Conservation (phyloP, 2,797 vertebrate species). For the Tinamus major region DNA sequence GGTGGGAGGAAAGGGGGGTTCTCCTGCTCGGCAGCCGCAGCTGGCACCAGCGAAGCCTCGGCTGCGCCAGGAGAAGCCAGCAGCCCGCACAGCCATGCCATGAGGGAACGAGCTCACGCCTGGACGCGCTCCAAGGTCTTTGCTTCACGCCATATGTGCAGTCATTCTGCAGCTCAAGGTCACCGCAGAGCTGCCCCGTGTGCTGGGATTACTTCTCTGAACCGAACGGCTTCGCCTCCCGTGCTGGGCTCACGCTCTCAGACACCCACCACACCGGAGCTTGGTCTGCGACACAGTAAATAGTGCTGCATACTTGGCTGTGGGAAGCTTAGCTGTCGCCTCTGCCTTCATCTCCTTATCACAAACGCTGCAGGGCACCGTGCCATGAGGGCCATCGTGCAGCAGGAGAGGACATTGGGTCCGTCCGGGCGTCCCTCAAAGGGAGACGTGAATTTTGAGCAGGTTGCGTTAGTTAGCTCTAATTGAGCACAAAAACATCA, state of each 20-base stretch:
- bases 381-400: not conserved
- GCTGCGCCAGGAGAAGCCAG: slow-evolving; percentile 23
- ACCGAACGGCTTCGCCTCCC: not conserved
- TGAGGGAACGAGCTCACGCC: not conserved
- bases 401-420: not conserved
- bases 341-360: not conserved
- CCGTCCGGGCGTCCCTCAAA: not conserved
- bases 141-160: slow-evolving; percentile 8
- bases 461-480: slow-evolving; percentile 18
- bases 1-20: not conserved
- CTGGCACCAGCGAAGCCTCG: slow-evolving; percentile 29
- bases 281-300: not conserved
- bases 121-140: slow-evolving; percentile 39
- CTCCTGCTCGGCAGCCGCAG: slow-evolving; percentile 59
- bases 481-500: slow-evolving; percentile 63
- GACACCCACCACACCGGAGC: not conserved
- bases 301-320: not conserved
- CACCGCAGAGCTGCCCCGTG: accelerated
- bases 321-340: accelerated
- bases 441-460: slow-evolving; percentile 25
- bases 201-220: not conserved
- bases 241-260: not conserved
- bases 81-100: not conserved
- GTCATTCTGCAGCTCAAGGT: slow-evolving; percentile 46
- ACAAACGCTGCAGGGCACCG: not conserved